Conservation (phyloP, 2,888 invertebrate genomes). For the Agrochola lychnidis region DNA sequence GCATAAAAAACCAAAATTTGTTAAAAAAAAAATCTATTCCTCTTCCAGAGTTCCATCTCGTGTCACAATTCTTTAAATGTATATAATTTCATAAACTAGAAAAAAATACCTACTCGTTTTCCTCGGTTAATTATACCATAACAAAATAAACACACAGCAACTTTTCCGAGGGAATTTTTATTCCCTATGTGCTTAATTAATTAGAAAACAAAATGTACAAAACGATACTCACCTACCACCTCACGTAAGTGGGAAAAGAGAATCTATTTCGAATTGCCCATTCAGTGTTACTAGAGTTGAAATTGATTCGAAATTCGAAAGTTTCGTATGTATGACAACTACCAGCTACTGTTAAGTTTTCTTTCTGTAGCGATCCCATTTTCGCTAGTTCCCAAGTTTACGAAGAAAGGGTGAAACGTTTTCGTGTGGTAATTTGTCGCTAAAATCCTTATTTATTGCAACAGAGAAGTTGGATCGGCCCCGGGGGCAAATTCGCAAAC, state of each 20-base stretch:
- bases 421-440: constrained; percentile 90
- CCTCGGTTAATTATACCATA: constrained; percentile 31
- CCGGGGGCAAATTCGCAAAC: constrained; percentile 87
- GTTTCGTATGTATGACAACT: constrained; percentile 38
- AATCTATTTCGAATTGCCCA: constrained; percentile 43
- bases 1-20: constrained; percentile 12
- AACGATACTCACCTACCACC: not conserved
- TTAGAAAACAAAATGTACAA: constrained; percentile 45
- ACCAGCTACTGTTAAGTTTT: constrained; percentile 59
- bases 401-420: constrained; percentile 86
- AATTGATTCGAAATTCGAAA: constrained; percentile 60
- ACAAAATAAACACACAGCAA: constrained; percentile 41
- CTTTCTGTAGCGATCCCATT: constrained; percentile 74
- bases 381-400: constrained; percentile 84
- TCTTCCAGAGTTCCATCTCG: constrained; percentile 7
- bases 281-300: constrained; percentile 21
- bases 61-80: constrained; percentile 26
- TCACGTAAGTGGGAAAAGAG: constrained; percentile 15
- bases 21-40: constrained; percentile 1
- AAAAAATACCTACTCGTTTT: constrained; percentile 47
- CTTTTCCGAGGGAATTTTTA: constrained; percentile 32
- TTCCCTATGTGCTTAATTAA: constrained; percentile 37
- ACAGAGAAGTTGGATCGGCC: constrained; percentile 88
- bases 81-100: constrained; percentile 26
- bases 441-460: constrained; percentile 91